Conservation (phyloP, 1,140 invertebrate species). For the Caerostris extrusa region DNA sequence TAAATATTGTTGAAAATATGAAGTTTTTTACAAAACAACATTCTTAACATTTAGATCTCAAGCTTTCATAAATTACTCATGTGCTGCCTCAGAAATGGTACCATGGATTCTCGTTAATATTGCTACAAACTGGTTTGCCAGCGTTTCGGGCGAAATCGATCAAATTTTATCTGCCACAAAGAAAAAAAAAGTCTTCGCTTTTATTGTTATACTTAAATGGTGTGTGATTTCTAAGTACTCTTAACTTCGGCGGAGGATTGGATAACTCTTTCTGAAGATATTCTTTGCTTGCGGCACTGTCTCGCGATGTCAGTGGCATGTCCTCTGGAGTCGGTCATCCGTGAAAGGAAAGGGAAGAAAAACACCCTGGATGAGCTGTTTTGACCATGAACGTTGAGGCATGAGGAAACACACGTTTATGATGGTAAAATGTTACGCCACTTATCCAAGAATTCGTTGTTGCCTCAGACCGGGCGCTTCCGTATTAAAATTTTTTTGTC, state of each 20-base stretch:
- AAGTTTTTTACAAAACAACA: too few species aligned
- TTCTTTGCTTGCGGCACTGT: constrained; percentile 53
- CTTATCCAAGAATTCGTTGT: constrained; percentile 46
- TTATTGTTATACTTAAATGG: not conserved
- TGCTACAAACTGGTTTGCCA: not conserved
- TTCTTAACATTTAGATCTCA: too few species aligned
- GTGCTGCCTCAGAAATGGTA: too few species aligned
- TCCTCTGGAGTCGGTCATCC: constrained; percentile 65
- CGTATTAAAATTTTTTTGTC: constrained; percentile 37
- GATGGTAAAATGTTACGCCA: constrained; percentile 37
- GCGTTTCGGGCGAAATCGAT: not conserved
- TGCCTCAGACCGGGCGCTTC: constrained; percentile 30
- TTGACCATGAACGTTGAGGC: constrained; percentile 69
- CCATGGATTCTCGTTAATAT: not conserved
- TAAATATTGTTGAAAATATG: too few species aligned
- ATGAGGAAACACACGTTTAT: constrained; percentile 59
- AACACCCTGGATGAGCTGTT: constrained; percentile 54
- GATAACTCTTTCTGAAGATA: not conserved
- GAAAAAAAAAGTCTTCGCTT: not conserved
- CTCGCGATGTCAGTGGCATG: constrained; percentile 55
- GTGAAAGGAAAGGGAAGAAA: constrained; percentile 38
- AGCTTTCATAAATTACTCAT: too few species aligned
- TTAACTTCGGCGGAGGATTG: not conserved
- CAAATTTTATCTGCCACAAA: not conserved
- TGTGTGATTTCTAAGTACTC: not conserved